phyloP scores from a whole-genome alignment of 2,888 invertebrate species.

The Cheilosia pagana region DNA sequence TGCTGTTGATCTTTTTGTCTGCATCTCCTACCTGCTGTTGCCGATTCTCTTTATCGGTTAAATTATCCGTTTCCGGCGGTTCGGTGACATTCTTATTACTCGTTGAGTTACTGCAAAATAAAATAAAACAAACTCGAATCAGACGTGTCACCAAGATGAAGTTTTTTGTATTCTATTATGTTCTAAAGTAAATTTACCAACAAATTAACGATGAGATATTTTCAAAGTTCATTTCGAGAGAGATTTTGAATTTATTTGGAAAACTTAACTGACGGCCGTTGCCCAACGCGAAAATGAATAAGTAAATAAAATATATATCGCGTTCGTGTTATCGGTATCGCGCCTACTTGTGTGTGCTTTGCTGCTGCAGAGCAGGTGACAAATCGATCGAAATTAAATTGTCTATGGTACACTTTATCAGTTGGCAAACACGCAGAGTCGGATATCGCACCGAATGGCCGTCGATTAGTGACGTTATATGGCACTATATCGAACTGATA shows the following conservation, averaged over 20 bases:
- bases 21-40: conserved; percentile 66
- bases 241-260: conserved; percentile 4
- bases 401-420: conserved; percentile 54
- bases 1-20: conserved; percentile 57
- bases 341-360: conserved; percentile 19
- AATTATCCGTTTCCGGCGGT: conserved; percentile 71
- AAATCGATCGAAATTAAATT: conserved; percentile 57
- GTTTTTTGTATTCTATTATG: neutral
- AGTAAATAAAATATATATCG: conserved; percentile 2
- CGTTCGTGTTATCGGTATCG: neutral
- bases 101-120: conserved; percentile 61
- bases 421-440: conserved; percentile 36
- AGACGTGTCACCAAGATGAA: conserved; percentile 21
- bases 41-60: conserved; percentile 70
- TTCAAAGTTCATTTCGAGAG: conserved; percentile 65
- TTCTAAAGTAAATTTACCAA: conserved; percentile 51
- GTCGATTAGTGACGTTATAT: conserved; percentile 56
- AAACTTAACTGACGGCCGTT: neutral
- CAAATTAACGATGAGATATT: conserved; percentile 66
- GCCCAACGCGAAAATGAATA: conserved; percentile 22
- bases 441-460: conserved; percentile 32
- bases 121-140: conserved; percentile 13
- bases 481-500: conserved; percentile 44
- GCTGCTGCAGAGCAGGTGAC: conserved; percentile 36
- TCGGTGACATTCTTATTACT: conserved; percentile 66